A percentile compares a stretch with the other conserved stretches of the same genome.
Evolutionary conservation across 2,888 invertebrate species (phyloP).

Genomic region (Amorpha juglandis): DNA sequence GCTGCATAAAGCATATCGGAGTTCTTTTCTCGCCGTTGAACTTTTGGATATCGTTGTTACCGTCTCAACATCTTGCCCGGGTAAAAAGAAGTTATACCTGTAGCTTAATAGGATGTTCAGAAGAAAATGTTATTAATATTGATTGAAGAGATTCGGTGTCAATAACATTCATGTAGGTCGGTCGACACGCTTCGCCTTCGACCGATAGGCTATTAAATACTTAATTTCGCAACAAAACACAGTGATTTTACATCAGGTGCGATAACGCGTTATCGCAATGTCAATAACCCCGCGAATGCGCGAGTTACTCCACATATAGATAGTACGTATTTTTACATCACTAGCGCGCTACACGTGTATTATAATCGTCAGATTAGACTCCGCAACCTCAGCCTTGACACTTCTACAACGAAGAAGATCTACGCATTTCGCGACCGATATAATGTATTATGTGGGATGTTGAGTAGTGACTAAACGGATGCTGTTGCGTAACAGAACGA

Average conservation of each 20-base stretch:
- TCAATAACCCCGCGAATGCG: constrained; percentile 63
- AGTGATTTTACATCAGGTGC: constrained; percentile 40
- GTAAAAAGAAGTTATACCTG: background rate
- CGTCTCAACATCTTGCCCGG: background rate
- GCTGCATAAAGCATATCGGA: background rate
- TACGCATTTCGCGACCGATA: background rate
- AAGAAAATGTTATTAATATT: constrained; percentile 13
- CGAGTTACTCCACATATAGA: constrained; percentile 48
- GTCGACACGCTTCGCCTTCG: constrained; percentile 32
- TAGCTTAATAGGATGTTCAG: no score
- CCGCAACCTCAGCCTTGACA: constrained; percentile 36
- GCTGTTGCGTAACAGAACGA: constrained; percentile 5
- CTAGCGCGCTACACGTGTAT: constrained; percentile 50
- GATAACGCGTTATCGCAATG: constrained; percentile 60
- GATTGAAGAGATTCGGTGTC: constrained; percentile 29
- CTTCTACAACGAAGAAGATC: background rate
- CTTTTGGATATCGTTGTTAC: no score
- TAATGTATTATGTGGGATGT: background rate
- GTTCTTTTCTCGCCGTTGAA: background rate
- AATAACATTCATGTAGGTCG: constrained; percentile 41
- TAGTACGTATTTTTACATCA: constrained; percentile 43
- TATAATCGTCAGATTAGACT: constrained; percentile 40
- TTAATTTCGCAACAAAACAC: constrained; percentile 29
- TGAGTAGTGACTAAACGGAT: constrained; percentile 1
- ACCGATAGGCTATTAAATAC: constrained; percentile 30